A percentile compares a stretch with the other conserved stretches of the same genome.
Evolutionary conservation across 2,113 vertebrate genomes (phyloP).

Genomic region (Cyprinodon brontotheroides): DNA sequence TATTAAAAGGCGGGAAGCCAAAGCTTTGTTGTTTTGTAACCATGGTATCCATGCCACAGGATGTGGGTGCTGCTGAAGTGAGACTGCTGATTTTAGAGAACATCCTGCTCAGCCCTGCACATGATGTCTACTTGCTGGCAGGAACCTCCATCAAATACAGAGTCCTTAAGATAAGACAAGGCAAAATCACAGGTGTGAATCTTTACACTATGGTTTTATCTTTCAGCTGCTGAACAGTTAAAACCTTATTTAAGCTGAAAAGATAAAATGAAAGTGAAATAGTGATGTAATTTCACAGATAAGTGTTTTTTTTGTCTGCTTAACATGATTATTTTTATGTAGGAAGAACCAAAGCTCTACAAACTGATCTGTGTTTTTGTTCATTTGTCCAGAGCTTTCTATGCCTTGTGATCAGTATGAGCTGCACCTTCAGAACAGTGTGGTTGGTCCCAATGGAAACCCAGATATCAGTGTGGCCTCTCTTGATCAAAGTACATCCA

Average conservation of each 20-base stretch:
- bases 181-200: constrained; percentile 88
- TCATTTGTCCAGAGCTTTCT: constrained; percentile 76
- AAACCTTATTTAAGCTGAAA: not conserved
- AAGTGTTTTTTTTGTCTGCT: not conserved
- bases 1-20: constrained; percentile 35
- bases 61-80: constrained; percentile 92
- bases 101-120: constrained; percentile 90
- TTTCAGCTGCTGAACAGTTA: not conserved
- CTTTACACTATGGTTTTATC: not conserved
- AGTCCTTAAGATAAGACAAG: constrained; percentile 94
- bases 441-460: constrained; percentile 73
- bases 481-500: constrained; percentile 82
- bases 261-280: constrained; percentile 8
- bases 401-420: constrained; percentile 95
- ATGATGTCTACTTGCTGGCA: constrained; percentile 89
- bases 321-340: not conserved
- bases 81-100: constrained; percentile 95
- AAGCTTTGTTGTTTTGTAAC: constrained; percentile 43
- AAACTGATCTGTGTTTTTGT: not conserved
- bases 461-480: constrained; percentile 73
- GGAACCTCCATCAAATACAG: constrained; percentile 89
- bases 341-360: not conserved
- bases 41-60: constrained; percentile 76
- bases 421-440: constrained; percentile 88
- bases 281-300: constrained; percentile 2